Evolutionary conservation across 2,888 invertebrate genomes (phyloP).

Genomic region (Galerucella pusilla): DNA sequence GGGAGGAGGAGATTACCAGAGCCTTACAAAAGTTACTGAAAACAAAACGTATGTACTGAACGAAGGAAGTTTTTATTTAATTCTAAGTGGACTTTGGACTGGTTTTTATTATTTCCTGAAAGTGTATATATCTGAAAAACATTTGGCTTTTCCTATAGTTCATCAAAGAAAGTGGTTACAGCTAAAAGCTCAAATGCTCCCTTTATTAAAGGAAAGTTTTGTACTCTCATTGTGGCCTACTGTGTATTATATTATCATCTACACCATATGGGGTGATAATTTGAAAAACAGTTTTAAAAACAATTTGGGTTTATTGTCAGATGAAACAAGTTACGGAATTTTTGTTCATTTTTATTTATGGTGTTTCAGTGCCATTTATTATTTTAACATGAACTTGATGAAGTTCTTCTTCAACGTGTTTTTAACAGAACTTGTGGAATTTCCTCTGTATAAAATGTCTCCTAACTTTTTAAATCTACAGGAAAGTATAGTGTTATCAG

Average conservation of each 20-base stretch:
- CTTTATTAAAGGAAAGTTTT: constrained; percentile 71
- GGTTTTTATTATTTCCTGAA: constrained; percentile 73
- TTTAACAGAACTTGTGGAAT: constrained; percentile 76
- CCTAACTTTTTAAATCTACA: constrained; percentile 68
- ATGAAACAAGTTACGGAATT: constrained; percentile 67
- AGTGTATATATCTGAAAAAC: constrained; percentile 69
- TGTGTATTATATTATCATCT: constrained; percentile 71
- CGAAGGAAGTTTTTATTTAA: constrained; percentile 75
- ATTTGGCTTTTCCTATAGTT: constrained; percentile 76
- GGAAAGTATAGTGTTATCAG: constrained; percentile 71
- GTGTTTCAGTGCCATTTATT: constrained; percentile 77
- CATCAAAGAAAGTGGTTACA: constrained; percentile 77
- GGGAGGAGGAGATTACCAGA: constrained; percentile 71
- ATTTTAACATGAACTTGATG: constrained; percentile 78
- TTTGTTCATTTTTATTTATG: constrained; percentile 71
- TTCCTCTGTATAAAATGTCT: constrained; percentile 70
- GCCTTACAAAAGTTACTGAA: constrained; percentile 66
- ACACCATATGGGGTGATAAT: constrained; percentile 71
- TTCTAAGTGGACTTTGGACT: constrained; percentile 76
- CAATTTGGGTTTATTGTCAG: constrained; percentile 66
- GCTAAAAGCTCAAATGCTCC: constrained; percentile 71
- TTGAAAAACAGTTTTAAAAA: constrained; percentile 68
- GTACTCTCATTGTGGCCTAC: constrained; percentile 72
- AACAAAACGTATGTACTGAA: constrained; percentile 70
- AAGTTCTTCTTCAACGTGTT: constrained; percentile 76